Evolutionary conservation across 2,888 invertebrate genomes (phyloP), one percentile per base, ranked within the genome.

Genomic region (Cecidostiba fungosa): DNA sequence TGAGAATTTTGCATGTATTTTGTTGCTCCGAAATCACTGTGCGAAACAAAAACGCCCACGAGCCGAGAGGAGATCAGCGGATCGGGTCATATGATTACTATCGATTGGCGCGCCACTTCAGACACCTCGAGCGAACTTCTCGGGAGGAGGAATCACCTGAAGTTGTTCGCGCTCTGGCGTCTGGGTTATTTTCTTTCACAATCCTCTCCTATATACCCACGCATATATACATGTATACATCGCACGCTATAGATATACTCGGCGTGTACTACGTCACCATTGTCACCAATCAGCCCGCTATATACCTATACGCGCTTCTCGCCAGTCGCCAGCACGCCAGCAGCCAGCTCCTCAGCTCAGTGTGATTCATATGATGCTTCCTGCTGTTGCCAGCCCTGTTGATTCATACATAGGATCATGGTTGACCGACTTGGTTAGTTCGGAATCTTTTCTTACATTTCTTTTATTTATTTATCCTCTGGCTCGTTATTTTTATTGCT

Each of bases 361-460:
- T 23, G 83, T 87, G 87, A 87, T 87, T 87, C 87, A 87, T 87
- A 73, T 85, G 85, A 81, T 84, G 87, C 82, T 87, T 84, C 86
- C 85, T 86, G 85, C 82, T 86, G 87, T 86, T 86, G 86, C 70
- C 87, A 83, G 86, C 86, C 80, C 85, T 87, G 86, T 84, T 93
- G 93, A 93, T 92, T 93, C 92, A 92, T 91, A 90, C 91, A 91
- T 91, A 91, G 90, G 89, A 93, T 92, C 93, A 95, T 95, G 95
- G 95, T 95, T 92, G 95, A 95, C 93, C 94, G 95, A 94, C 94
- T 95, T 92, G 95, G 95, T 95, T 94, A 94, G 94, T 93, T 91
- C 89, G 88, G 89, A 89, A 87, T 87, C 86, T 89, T 87, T 88
- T 89, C 90, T 88, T 89, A 54, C 10, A 73, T 83, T 85, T 73